Percentiles rank a stretch among this genome's conserved stretches.
Evolutionary conservation across 2,797 vertebrate species (phyloP).

Genomic region (Cyprinella venusta): DNA sequence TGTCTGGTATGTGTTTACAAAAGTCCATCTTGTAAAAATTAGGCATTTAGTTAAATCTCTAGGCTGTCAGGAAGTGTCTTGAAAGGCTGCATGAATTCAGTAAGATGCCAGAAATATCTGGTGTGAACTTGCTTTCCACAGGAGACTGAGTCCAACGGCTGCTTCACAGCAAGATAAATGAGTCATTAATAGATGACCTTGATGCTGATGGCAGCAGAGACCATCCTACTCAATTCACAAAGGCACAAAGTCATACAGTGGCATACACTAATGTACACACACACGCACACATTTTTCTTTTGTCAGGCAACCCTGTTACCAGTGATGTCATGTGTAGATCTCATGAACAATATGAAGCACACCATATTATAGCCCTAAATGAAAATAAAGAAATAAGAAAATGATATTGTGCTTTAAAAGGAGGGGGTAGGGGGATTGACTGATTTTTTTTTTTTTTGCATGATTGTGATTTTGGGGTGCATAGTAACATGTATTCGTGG

Average conservation of each 20-base stretch:
- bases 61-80: conserved; percentile 17
- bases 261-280: background rate
- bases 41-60: conserved; percentile 5
- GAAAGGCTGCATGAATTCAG: conserved; percentile 19
- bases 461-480: too few species aligned
- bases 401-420: background rate
- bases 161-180: conserved; percentile 56
- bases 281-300: background rate
- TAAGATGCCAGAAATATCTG: conserved; percentile 46
- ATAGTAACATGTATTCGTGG: too few species aligned
- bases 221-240: conserved; percentile 39
- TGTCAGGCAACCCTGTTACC: background rate
- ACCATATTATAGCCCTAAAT: background rate
- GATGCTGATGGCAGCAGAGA: conserved; percentile 59
- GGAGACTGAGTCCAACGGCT: conserved; percentile 42
- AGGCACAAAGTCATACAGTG: conserved; percentile 5
- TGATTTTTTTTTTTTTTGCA: too few species aligned
- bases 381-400: background rate
- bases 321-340: background rate
- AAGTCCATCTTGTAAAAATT: conserved; percentile 27
- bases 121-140: conserved; percentile 51
- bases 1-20: conserved; percentile 22
- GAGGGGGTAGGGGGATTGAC: too few species aligned
- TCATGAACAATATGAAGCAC: background rate
- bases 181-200: conserved; percentile 62